Evolutionary conservation across 2,797 vertebrate species (phyloP).

Genomic region (Otolemur crassicaudatus): DNA sequence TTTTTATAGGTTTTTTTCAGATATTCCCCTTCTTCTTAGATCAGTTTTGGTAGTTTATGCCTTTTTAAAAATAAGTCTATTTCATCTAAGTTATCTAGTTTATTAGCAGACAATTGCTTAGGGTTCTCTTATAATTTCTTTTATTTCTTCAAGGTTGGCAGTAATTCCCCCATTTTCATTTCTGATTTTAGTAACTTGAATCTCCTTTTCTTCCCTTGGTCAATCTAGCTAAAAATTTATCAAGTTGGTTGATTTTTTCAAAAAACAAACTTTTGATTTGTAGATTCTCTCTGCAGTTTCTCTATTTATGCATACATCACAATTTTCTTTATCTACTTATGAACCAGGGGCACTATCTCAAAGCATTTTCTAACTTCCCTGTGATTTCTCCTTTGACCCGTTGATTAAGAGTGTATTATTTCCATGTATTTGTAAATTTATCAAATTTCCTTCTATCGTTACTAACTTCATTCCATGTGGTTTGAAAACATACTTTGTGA

Average conservation of each 20-base stretch:
- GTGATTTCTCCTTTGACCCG: neutral
- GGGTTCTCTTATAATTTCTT: slow-evolving; percentile 41
- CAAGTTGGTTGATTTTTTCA: neutral
- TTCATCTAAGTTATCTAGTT: slow-evolving; percentile 9
- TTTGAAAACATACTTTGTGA: neutral
- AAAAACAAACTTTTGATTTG: neutral
- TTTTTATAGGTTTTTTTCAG: neutral
- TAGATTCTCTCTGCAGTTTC: neutral
- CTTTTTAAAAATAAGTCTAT: neutral
- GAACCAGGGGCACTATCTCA: neutral
- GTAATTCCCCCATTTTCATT: slow-evolving; percentile 4
- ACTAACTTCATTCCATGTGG: neutral
- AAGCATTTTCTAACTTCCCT: neutral
- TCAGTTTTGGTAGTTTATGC: neutral
- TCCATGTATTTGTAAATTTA: neutral
- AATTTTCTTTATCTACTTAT: too few species aligned
- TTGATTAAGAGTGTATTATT: neutral
- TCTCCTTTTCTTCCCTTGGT: slow-evolving; percentile 1
- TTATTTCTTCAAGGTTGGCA: slow-evolving; percentile 29
- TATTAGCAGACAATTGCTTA: neutral
- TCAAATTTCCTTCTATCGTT: neutral
- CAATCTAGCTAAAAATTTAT: neutral
- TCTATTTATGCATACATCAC: neutral
- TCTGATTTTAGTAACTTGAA: slow-evolving; percentile 34
- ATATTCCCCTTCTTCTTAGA: neutral